Base-by-base conservation (phyloP, 2,797 vertebrate species). In the Loris lydekkerianus region DNA sequence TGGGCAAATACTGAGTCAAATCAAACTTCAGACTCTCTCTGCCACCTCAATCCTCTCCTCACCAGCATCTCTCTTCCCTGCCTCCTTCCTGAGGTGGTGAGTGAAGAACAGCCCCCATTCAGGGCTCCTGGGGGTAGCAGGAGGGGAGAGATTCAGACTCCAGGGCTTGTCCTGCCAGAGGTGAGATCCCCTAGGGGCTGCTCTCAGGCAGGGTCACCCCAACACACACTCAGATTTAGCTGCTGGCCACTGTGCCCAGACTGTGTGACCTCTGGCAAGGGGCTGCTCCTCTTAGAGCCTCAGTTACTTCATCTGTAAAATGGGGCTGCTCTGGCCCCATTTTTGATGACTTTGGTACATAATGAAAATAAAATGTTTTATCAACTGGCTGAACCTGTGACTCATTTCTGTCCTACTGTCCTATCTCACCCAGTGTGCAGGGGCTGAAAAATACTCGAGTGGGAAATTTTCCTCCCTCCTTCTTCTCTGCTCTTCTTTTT, bases 401-500 rank as follows among this genome's bases (percentile, higher is more conserved):
- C 65, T 49, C 86, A 31, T 5, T 23, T 11, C 34, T 34, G 37
- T 11, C 53, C 40, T 23, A 4, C 10, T 9, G 18, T 18, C 78
- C 65, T 29, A 4, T 1, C 76, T 37, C 20, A 10, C 13, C 37
- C 17, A 5, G 7, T 3, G 4, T 3, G 53, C 61, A 49, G n/a
- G 1, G 7, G 3, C 56, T 7, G 46, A 13, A 37, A 46, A 2
- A 10, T 0, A 0, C 1, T 20, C 0, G 65, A n/a, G 23, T 4
- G 43, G 2, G 58, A 75, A 1, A 10, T 21, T 21, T 7, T 2
- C 56, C 40, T 37, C 34, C 37, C 8, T 37, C 7, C 20, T 23
- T 20, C 5, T 4, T 21, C 46, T 7, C 18, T 3, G 2, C n/a
- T 25, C 6, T 4, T 37, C 10, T 11, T 1, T 31, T 9, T 2